Evolutionary conservation across 1,140 invertebrate genomes (phyloP), one percentile per base, ranked within the genome.

Genomic region (Choristoneura fumiferana): DNA sequence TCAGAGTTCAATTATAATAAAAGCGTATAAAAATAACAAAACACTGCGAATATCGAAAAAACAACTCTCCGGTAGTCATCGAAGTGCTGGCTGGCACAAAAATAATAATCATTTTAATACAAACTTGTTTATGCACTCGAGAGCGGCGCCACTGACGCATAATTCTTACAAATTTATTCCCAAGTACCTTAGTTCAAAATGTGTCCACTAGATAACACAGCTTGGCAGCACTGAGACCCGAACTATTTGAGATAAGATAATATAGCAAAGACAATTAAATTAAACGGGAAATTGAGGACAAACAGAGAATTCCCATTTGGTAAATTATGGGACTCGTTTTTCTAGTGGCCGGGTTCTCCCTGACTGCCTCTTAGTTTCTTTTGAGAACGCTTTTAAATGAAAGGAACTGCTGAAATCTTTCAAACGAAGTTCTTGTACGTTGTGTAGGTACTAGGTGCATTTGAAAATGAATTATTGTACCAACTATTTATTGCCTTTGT

Each of bases 191-290:
- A 40, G 8, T 15, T 8, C 14, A 15, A 40, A 12, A 9, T 40
- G 3, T 40, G 13, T 15, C 39, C 39, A 15, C 15, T 6, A n/a
- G 6, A 12, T 15, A 15, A 40, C 39, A 40, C 39, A 40, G 13
- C 38, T 40, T 8, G 15, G 1, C 18, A 3, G 15, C 14, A 12
- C 40, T 15, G 18, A 22, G 40, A 17, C 17, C 40, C 40, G 17
- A 18, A 45, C 56, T 57, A 49, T 60, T 35, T 53, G 2, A 57
- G 65, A 70, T 70, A 71, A 71, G 68, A 64, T 63, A 67, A 67
- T n/a, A n/a, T 65, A 60, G 63, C 40, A 54, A 62, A 45, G 63
- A 68, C 69, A 72, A 72, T 72, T 72, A 72, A 72, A 61, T 72
- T 69, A 66, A 67, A 66, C 61, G 57, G 37, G 40, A 45, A 29